Conservation (phyloP, 1,140 invertebrate genomes). For the Pseudomyrmex dendroicus region DNA sequence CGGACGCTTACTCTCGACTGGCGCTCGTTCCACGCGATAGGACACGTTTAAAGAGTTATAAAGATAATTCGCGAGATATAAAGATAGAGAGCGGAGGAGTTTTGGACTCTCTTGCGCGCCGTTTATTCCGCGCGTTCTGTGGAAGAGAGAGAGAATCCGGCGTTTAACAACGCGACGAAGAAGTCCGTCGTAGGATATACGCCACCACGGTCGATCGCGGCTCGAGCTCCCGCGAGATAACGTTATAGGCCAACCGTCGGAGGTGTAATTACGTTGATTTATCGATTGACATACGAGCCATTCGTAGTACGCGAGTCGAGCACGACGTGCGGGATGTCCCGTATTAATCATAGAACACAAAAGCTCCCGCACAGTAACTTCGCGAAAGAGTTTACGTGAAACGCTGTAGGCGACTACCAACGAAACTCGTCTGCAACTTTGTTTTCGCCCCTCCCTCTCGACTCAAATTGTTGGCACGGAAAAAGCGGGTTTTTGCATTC, state of each 20-base stretch:
- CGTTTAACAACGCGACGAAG: conserved; percentile 37
- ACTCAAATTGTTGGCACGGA: conserved; percentile 10
- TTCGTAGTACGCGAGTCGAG: conserved; percentile 45
- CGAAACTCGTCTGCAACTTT: conserved; percentile 40
- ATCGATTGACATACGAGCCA: conserved; percentile 47
- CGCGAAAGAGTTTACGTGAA: conserved; percentile 53
- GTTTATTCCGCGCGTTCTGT: background rate
- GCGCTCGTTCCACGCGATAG: conserved; percentile 60
- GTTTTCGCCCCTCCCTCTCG: conserved; percentile 13
- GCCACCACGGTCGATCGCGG: conserved; percentile 21
- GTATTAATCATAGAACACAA: conserved; percentile 59
- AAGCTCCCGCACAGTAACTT: conserved; percentile 41
- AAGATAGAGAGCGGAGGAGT: conserved; percentile 1
- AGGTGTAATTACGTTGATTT: conserved; percentile 55
- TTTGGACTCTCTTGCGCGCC: background rate
- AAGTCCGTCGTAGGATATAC: conserved; percentile 47
- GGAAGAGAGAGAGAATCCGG: background rate
- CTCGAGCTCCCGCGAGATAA: conserved; percentile 42
- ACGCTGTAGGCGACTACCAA: conserved; percentile 9
- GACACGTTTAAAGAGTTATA: conserved; percentile 59
- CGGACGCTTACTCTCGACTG: conserved; percentile 24
- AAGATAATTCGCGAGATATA: conserved; percentile 63
- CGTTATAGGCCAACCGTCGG: conserved; percentile 49
- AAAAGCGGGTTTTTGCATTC: background rate
- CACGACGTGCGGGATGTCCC: conserved; percentile 53